These are phyloP conservation scores for Holothuria leucospilota DNA, from an alignment of 53 echinoderm and acorn worm species.

Conservation along the genomic window DNA sequence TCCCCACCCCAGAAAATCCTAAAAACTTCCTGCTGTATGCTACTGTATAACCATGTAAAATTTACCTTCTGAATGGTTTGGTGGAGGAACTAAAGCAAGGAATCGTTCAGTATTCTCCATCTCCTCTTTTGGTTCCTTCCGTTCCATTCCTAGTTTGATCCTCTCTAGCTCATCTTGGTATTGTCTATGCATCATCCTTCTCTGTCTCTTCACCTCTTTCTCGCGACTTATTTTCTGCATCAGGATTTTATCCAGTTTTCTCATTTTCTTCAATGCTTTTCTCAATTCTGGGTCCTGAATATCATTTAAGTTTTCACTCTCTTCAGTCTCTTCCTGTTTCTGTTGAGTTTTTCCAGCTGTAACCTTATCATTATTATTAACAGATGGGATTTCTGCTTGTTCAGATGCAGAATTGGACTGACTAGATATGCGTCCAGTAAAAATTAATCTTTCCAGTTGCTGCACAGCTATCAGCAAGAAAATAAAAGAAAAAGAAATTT, in stretches of 20 bases:
- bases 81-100: conserved; percentile 87
- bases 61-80: conserved; percentile 89
- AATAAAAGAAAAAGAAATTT: background rate
- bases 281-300: conserved; percentile 75
- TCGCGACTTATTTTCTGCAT: conserved; percentile 80
- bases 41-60: background rate
- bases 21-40: too few relatives aligned
- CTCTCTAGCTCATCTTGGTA: conserved; percentile 80
- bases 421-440: background rate
- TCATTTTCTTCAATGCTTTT: conserved; percentile 94
- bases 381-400: background rate
- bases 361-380: too few relatives aligned
- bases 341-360: background rate
- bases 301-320: conserved; percentile 3
- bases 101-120: conserved; percentile 83
- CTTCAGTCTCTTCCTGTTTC: background rate
- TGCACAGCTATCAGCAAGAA: conserved; percentile 14
- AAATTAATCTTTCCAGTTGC: conserved; percentile 29
- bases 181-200: conserved; percentile 77
- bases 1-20: too few relatives aligned
- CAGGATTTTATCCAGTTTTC: conserved; percentile 90
- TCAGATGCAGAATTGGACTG: background rate
- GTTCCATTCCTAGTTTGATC: conserved; percentile 53
- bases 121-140: conserved; percentile 37
- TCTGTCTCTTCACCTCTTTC: conserved; percentile 86